A percentile compares a stretch with the other conserved stretches of the same genome.
phyloP scores from a whole-genome alignment of 2,797 vertebrate genomes.

The Cossypha polioptera region DNA sequence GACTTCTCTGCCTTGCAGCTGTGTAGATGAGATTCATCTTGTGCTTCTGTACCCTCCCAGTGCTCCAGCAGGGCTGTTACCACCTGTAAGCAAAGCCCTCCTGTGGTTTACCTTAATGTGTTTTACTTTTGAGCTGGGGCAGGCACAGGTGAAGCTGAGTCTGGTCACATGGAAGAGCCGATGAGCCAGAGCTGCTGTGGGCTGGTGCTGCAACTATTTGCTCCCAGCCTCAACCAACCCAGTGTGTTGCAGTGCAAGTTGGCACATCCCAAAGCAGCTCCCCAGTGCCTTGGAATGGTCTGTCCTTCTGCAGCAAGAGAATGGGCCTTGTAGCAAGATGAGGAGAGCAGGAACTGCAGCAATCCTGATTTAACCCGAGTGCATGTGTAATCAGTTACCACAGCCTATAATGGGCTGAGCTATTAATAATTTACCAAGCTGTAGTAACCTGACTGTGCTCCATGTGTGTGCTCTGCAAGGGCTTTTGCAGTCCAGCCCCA shows the following conservation, averaged over 20 bases:
- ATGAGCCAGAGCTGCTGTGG: not conserved
- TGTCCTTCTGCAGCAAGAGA: not conserved
- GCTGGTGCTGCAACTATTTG: not conserved
- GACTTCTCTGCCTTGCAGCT: not conserved
- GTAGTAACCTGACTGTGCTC: not conserved
- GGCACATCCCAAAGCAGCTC: not conserved
- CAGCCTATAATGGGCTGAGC: not conserved
- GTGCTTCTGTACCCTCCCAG: not conserved
- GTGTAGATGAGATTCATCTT: not conserved
- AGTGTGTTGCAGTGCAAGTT: not conserved
- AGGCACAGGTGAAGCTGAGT: not conserved
- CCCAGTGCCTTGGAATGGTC: not conserved
- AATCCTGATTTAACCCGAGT: not conserved
- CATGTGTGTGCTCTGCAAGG: accelerated
- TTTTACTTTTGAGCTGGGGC: not conserved
- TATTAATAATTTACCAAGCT: not conserved
- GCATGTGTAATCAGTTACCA: not conserved
- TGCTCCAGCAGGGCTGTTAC: not conserved
- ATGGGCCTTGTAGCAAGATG: not conserved
- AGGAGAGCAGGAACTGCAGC: not conserved
- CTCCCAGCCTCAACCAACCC: not conserved
- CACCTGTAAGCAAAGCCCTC: not conserved
- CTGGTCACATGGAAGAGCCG: not conserved
- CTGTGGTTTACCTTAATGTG: not conserved
- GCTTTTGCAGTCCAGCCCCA: not conserved